These are phyloP conservation scores for Peromyscus nudipes DNA, from an alignment of 2,797 vertebrate species.

Conservation along the genomic window DNA sequence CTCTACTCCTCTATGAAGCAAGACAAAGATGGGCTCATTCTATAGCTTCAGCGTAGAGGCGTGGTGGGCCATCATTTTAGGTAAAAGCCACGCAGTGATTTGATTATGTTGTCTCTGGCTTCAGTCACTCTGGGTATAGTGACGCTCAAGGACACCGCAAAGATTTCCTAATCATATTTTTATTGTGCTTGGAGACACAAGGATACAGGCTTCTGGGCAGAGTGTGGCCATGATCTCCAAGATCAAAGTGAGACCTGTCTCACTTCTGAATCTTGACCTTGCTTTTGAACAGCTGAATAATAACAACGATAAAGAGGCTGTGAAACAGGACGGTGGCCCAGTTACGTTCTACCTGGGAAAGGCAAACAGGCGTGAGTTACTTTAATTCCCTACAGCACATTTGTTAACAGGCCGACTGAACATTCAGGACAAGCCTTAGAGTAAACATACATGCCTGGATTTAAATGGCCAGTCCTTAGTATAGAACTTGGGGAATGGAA, in stretches of 20 bases:
- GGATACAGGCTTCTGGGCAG: constrained; percentile 16
- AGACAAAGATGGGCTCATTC: neutral
- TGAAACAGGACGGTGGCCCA: constrained; percentile 40
- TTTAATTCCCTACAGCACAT: constrained; percentile 38
- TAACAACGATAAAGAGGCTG: constrained; percentile 20
- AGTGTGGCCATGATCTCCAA: constrained; percentile 18
- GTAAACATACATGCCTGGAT: neutral
- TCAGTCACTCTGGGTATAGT: neutral
- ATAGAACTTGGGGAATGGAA: neutral
- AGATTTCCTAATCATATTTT: constrained; percentile 37
- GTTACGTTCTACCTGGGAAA: constrained; percentile 55
- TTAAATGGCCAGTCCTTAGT: neutral
- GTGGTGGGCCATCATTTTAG: neutral
- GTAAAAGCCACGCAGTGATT: neutral
- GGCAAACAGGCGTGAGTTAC: neutral
- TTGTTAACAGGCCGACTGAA: constrained; percentile 55
- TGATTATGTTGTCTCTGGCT: neutral
- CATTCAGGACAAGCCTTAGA: constrained; percentile 19
- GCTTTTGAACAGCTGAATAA: constrained; percentile 49
- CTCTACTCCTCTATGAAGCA: neutral
- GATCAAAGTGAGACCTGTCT: constrained; percentile 50
- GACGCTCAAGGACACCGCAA: constrained; percentile 26
- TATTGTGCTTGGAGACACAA: constrained; percentile 50
- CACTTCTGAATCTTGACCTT: constrained; percentile 57
- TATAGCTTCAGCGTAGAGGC: neutral